phyloP scores from a whole-genome alignment of 1,140 invertebrate genomes.

The Drosophila suzukii region DNA sequence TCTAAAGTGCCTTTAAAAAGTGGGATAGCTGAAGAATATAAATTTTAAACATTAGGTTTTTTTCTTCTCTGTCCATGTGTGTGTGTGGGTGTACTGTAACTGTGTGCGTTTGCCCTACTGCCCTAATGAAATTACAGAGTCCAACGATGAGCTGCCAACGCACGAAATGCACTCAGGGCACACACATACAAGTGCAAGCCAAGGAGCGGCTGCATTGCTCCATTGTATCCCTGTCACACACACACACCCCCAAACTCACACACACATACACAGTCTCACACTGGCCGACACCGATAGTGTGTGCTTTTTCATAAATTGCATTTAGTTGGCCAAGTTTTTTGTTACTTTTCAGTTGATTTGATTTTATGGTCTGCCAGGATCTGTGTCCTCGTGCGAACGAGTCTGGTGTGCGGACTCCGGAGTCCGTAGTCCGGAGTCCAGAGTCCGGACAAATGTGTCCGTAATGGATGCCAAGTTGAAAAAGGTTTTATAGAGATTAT shows the following conservation, averaged over 20 bases:
- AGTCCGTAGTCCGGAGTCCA: slow-evolving; percentile 11
- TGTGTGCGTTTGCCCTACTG: slow-evolving; percentile 74
- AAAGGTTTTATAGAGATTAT: slow-evolving; percentile 52
- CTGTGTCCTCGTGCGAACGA: slow-evolving; percentile 28
- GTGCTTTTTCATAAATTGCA: slow-evolving; percentile 74
- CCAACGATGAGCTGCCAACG: slow-evolving; percentile 50
- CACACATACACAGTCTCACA: neutral
- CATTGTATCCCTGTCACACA: slow-evolving; percentile 18
- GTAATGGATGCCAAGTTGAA: slow-evolving; percentile 52
- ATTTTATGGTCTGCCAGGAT: slow-evolving; percentile 49
- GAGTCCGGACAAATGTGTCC: slow-evolving; percentile 42
- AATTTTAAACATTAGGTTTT: neutral
- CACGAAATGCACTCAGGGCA: slow-evolving; percentile 62
- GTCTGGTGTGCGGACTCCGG: neutral
- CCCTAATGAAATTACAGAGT: slow-evolving; percentile 79
- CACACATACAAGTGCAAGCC: slow-evolving; percentile 5
- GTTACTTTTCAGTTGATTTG: slow-evolving; percentile 53
- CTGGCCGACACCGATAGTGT: slow-evolving; percentile 34
- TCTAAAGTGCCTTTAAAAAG: neutral
- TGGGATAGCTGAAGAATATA: neutral
- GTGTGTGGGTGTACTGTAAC: slow-evolving; percentile 9
- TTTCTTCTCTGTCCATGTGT: slow-evolving; percentile 6
- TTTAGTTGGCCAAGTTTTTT: slow-evolving; percentile 67
- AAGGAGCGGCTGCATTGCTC: slow-evolving; percentile 9
- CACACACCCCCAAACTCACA: neutral